A percentile compares a stretch with the other conserved stretches of the same genome.
These are phyloP conservation scores for Odontomyia ornata DNA, from an alignment of 2,888 invertebrate species.

Conservation along the genomic window DNA sequence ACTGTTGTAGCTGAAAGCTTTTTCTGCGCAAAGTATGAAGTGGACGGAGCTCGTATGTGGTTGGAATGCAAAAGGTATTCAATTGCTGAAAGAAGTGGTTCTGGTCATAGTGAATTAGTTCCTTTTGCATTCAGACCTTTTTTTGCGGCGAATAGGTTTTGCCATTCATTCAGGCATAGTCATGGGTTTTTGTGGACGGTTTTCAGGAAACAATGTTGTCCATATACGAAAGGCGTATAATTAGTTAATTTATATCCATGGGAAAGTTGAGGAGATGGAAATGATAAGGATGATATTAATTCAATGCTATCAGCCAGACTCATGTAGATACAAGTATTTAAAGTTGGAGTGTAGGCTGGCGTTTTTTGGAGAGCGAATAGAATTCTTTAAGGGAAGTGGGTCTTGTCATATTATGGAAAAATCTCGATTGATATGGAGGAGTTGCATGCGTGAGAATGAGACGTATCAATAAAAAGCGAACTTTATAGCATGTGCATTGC, in stretches of 20 bases:
- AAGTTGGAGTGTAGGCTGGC: too few species aligned
- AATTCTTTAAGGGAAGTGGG: too few species aligned
- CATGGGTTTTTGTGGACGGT: background rate
- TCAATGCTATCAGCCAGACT: too few species aligned
- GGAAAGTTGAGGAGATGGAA: slow-evolving; percentile 7
- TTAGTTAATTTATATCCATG: slow-evolving; percentile 30
- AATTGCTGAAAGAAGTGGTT: background rate
- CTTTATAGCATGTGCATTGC: too few species aligned
- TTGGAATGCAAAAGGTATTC: slow-evolving; percentile 15
- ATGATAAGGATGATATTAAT: background rate
- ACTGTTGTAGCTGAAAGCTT: too few species aligned
- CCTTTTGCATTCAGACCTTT: slow-evolving; percentile 16
- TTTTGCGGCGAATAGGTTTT: background rate
- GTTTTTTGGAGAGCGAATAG: too few species aligned
- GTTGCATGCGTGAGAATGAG: too few species aligned
- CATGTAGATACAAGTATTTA: too few species aligned
- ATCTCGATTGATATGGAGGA: too few species aligned
- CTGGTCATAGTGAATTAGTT: slow-evolving; percentile 9
- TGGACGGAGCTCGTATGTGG: background rate
- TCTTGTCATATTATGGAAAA: too few species aligned
- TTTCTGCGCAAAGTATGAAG: background rate
- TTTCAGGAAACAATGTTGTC: slow-evolving; percentile 7
- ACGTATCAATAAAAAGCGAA: too few species aligned
- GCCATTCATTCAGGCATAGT: slow-evolving; percentile 10
- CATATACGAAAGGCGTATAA: slow-evolving; percentile 25